These are phyloP conservation scores for Drosophila borealis DNA, from an alignment of 2,888 invertebrate species.

Conservation along the genomic window DNA sequence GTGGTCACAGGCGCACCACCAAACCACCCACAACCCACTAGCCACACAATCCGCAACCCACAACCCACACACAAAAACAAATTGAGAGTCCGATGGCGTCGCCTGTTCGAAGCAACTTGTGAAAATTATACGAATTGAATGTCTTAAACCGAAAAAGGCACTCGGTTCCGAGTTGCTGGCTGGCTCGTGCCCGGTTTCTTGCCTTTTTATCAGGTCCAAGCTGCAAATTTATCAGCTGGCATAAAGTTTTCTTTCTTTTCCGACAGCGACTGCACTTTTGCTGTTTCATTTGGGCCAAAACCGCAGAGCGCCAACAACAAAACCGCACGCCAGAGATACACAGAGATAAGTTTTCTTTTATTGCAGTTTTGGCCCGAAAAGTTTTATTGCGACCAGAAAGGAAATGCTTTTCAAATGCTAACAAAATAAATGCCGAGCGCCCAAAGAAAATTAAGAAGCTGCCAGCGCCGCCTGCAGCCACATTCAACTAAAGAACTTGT, in stretches of 20 bases:
- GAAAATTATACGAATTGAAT: constrained; percentile 76
- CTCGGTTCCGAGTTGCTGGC: constrained; percentile 27
- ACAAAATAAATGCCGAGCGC: constrained; percentile 62
- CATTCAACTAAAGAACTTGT: constrained; percentile 59
- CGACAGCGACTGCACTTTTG: constrained; percentile 34
- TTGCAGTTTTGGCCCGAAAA: constrained; percentile 69
- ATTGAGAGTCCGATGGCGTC: constrained; percentile 43
- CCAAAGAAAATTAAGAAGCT: constrained; percentile 60
- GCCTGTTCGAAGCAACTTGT: constrained; percentile 47
- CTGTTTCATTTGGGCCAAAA: constrained; percentile 33
- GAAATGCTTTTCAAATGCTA: constrained; percentile 77
- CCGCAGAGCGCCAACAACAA: constrained; percentile 21
- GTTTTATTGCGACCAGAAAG: constrained; percentile 67
- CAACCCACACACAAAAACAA: constrained; percentile 35
- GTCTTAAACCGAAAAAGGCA: constrained; percentile 49
- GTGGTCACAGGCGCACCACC: constrained; percentile 38
- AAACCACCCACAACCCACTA: constrained; percentile 5
- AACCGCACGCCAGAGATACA: constrained; percentile 51
- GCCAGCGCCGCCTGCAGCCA: neutral
- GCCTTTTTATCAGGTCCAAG: constrained; percentile 76
- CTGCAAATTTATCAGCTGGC: constrained; percentile 76
- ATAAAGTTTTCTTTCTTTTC: constrained; percentile 70
- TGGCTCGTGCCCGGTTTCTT: constrained; percentile 16
- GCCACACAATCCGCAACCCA: constrained; percentile 3
- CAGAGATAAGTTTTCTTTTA: constrained; percentile 79